Conservation (phyloP, 2,888 invertebrate genomes). For the Micropterix aruncella region DNA sequence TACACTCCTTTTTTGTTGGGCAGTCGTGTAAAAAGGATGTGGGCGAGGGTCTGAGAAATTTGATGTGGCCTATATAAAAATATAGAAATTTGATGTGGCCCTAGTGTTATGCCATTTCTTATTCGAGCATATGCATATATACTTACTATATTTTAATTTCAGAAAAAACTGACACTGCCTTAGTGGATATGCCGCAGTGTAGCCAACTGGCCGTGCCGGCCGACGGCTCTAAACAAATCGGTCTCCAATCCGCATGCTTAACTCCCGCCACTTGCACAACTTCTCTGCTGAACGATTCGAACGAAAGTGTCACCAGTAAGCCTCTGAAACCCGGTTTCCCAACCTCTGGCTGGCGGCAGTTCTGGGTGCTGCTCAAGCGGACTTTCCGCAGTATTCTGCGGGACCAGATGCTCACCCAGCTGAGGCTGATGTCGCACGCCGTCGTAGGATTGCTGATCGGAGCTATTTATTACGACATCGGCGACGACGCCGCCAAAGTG, state of each 20-base stretch:
- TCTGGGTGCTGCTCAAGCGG: constrained; percentile 75
- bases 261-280: constrained; percentile 53
- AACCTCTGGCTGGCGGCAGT: constrained; percentile 70
- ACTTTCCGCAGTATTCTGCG: constrained; percentile 71
- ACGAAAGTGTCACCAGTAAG: constrained; percentile 53
- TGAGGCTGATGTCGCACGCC: constrained; percentile 76
- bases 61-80: too few species aligned
- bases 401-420: constrained; percentile 79
- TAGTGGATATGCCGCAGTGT: constrained; percentile 30
- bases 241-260: constrained; percentile 24
- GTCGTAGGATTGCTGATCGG: constrained; percentile 87
- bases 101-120: too few species aligned
- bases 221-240: constrained; percentile 11
- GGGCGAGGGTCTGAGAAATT: too few species aligned
- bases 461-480: constrained; percentile 85
- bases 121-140: too few species aligned
- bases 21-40: too few species aligned
- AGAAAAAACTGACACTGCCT: constrained; percentile 37
- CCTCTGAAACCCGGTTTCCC: constrained; percentile 61
- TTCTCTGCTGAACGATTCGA: constrained; percentile 49
- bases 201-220: background rate
- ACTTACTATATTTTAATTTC: constrained; percentile 27
- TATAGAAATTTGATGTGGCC: too few species aligned
- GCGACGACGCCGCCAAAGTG: constrained; percentile 85
- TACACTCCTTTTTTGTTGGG: too few species aligned